These are phyloP conservation scores for Sinhomidia bicolor DNA, from an alignment of 2,888 invertebrate species.

Conservation along the genomic window DNA sequence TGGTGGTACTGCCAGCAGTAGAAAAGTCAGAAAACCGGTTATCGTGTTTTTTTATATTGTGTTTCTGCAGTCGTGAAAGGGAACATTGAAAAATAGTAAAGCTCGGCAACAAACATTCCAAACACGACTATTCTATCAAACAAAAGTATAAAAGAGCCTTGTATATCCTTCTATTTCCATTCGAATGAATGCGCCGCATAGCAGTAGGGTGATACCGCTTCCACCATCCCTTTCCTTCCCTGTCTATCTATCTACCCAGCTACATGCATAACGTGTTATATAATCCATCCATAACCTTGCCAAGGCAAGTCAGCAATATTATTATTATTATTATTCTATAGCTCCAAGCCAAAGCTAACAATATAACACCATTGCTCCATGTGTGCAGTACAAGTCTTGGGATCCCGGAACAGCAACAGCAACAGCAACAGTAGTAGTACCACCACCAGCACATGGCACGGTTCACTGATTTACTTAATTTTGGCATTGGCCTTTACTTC, in stretches of 20 bases:
- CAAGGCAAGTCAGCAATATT: constrained; percentile 59
- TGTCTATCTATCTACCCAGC: background rate
- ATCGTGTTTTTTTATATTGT: constrained; percentile 38
- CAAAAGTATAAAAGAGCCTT: constrained; percentile 37
- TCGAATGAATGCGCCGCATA: constrained; percentile 48
- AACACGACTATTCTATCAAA: constrained; percentile 24
- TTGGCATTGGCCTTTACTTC: constrained; percentile 72
- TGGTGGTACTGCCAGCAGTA: background rate
- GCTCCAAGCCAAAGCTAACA: constrained; percentile 41
- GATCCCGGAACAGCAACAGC: constrained; percentile 34
- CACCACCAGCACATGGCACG: constrained; percentile 56
- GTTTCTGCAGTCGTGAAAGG: background rate
- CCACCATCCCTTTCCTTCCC: background rate
- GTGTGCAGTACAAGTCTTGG: background rate
- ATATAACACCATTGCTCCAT: constrained; percentile 4
- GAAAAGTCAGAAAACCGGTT: background rate
- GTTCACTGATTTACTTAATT: constrained; percentile 73
- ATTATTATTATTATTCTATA: constrained; percentile 49
- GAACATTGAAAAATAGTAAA: constrained; percentile 56
- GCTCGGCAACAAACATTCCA: constrained; percentile 60
- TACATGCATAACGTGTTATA: too few relatives aligned
- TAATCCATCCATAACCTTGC: constrained; percentile 62
- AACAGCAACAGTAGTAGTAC: too few relatives aligned
- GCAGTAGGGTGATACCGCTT: background rate
- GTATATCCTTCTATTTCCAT: constrained; percentile 45